A percentile compares a stretch with the other conserved stretches of the same genome.
Evolutionary conservation across 35 echinoderm and acorn worm genomes (phyloP).

Genomic region (Apostichopus parvimensis): DNA sequence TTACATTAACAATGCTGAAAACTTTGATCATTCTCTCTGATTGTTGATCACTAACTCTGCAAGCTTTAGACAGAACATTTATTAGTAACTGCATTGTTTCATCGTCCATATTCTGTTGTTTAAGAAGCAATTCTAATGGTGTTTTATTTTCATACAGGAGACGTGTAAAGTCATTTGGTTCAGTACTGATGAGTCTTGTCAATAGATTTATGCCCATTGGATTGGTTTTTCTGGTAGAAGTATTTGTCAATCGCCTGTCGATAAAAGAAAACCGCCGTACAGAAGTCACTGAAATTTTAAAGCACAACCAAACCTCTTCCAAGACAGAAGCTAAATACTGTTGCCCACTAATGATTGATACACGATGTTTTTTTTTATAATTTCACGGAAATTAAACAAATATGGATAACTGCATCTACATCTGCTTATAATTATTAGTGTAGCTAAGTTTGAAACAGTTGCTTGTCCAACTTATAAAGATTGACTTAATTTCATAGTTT

Average conservation of each 20-base stretch:
- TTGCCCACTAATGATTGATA: too few species aligned
- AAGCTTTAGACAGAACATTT: constrained; percentile 18
- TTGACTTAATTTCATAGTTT: too few species aligned
- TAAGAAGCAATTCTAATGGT: constrained; percentile 23
- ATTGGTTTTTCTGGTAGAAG: neutral
- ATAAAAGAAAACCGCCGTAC: too few species aligned
- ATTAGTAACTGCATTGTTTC: constrained; percentile 23
- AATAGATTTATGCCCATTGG: constrained; percentile 21
- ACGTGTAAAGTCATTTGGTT: neutral
- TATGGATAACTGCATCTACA: too few species aligned
- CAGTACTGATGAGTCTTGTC: neutral
- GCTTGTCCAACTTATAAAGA: too few species aligned
- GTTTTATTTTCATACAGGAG: neutral
- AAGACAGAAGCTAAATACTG: too few species aligned
- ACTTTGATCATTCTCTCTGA: neutral
- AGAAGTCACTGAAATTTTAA: too few species aligned
- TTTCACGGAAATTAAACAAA: too few species aligned
- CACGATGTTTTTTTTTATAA: too few species aligned
- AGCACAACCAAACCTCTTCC: too few species aligned
- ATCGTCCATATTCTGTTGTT: constrained; percentile 7
- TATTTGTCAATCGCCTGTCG: neutral
- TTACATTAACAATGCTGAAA: neutral
- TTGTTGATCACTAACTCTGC: constrained; percentile 26
- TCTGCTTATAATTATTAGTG: too few species aligned
- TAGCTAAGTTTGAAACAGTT: too few species aligned